Percentiles rank a stretch among this genome's conserved stretches.
phyloP scores from a whole-genome alignment of 2,113 vertebrate genomes.

The Uropsilus gracilis region DNA sequence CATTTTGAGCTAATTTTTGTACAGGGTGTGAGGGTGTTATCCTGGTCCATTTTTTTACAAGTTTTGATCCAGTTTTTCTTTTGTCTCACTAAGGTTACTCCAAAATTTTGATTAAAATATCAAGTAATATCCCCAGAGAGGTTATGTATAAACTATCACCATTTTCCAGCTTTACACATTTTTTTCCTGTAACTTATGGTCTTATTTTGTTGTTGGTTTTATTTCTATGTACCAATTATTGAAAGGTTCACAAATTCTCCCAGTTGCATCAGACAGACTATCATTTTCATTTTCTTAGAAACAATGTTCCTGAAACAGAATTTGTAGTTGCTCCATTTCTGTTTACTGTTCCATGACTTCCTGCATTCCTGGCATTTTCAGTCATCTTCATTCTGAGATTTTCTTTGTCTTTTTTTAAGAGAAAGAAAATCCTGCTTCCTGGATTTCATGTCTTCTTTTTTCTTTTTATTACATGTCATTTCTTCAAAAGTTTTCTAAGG shows the following conservation, averaged over 20 bases:
- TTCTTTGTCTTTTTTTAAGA: neutral
- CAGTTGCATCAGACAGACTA: neutral
- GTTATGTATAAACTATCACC: neutral
- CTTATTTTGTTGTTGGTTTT: neutral
- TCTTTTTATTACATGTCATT: neutral
- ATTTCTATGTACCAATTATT: neutral
- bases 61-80: too few relatives aligned
- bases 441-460: neutral
- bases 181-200: neutral
- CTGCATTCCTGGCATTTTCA: neutral
- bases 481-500: neutral
- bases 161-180: neutral
- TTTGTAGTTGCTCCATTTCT: neutral
- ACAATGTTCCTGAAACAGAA: neutral
- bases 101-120: neutral
- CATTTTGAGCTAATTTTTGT: too few relatives aligned
- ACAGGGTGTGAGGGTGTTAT: too few relatives aligned
- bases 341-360: neutral
- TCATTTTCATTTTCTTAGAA: neutral
- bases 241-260: neutral
- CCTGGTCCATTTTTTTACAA: too few relatives aligned
- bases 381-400: neutral
- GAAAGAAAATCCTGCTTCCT: neutral
- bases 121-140: neutral
- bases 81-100: neutral